phyloP scores from a whole-genome alignment of 2,797 vertebrate genomes.

The Cossypha caffra region DNA sequence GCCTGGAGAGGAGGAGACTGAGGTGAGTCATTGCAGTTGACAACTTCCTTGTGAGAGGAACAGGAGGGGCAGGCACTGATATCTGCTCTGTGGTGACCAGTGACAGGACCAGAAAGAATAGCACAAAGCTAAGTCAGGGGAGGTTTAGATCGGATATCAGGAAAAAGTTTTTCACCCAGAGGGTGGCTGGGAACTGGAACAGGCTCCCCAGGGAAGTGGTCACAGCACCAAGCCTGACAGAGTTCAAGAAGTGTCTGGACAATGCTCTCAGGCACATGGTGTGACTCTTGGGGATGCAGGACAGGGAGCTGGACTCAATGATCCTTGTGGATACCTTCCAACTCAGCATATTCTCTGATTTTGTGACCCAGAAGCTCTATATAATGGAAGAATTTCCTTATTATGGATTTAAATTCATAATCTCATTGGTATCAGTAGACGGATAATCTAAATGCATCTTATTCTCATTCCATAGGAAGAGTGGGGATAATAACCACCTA shows the following conservation, averaged over 20 bases:
- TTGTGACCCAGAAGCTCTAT: neutral
- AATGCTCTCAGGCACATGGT: fast-evolving
- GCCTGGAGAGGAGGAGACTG: neutral
- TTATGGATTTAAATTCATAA: neutral
- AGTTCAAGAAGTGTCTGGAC: neutral
- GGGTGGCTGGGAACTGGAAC: neutral
- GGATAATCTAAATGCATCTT: neutral
- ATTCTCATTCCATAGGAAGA: neutral
- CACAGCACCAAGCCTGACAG: neutral
- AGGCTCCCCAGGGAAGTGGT: neutral
- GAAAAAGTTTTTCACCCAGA: neutral
- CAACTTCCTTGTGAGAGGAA: too few relatives aligned
- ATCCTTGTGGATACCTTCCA: neutral
- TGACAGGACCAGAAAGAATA: neutral
- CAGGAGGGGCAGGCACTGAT: neutral
- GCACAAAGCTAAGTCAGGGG: neutral
- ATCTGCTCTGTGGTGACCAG: neutral
- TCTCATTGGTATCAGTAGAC: neutral
- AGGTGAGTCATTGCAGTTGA: neutral
- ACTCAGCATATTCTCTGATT: neutral
- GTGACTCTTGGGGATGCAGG: neutral
- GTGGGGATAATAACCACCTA: neutral
- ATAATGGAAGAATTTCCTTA: neutral
- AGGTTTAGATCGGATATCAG: neutral
- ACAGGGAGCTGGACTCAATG: neutral